These are phyloP conservation scores for Leucosticte australis DNA, from an alignment of 2,113 vertebrate genomes.

Conservation along the genomic window DNA sequence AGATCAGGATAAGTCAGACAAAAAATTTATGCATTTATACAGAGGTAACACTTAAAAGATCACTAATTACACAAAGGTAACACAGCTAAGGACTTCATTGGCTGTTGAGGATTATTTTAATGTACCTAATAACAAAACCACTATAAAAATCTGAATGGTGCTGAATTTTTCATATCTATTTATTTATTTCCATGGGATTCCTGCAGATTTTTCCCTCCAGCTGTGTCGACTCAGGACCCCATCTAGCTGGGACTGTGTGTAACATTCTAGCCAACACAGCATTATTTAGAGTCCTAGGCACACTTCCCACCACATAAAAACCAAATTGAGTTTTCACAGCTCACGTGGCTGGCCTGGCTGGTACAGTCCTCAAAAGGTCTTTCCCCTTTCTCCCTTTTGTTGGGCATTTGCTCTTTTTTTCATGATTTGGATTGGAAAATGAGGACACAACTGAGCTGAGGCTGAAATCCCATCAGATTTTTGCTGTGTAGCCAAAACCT, in stretches of 20 bases:
- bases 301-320: not conserved
- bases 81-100: not conserved
- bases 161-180: not conserved
- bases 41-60: not conserved
- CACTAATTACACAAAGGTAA: not conserved
- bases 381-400: not conserved
- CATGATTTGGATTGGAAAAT: not conserved
- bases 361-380: not conserved
- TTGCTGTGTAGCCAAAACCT: not conserved
- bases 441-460: not conserved
- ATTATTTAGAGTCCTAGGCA: not conserved
- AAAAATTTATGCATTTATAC: not conserved
- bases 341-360: not conserved
- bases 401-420: not conserved
- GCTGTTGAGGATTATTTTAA: not conserved
- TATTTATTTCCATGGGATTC: not conserved
- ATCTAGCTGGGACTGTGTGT: not conserved
- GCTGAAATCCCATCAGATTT: not conserved
- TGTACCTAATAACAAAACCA: not conserved
- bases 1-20: not conserved
- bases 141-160: fast-evolving
- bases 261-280: not conserved
- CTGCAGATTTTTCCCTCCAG: not conserved
- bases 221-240: not conserved
- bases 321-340: not conserved